Conservation (phyloP, 2,888 invertebrate species). For the Athetis lepigone region DNA sequence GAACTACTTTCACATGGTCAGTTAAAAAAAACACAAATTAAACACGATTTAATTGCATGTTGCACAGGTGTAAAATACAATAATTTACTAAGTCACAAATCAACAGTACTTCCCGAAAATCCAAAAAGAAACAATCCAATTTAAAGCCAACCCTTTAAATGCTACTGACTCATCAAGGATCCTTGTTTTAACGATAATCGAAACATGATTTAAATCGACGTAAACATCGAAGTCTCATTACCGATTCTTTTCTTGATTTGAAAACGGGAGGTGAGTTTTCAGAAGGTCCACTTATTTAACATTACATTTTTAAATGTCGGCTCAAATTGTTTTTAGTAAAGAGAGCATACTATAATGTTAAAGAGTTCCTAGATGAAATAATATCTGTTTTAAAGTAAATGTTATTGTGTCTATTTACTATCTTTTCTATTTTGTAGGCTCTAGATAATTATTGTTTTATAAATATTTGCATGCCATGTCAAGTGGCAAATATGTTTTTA, state of each 20-base stretch:
- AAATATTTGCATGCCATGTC: too few species aligned
- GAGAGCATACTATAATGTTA: too few species aligned
- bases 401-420: too few species aligned
- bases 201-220: slow-evolving; percentile 58
- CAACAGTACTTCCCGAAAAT: slow-evolving; percentile 54
- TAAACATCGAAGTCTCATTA: slow-evolving; percentile 52
- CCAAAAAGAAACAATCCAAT: slow-evolving; percentile 58
- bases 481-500: too few species aligned
- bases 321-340: too few species aligned
- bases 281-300: slow-evolving; percentile 39
- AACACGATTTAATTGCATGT: slow-evolving; percentile 34
- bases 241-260: slow-evolving; percentile 44
- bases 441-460: too few species aligned
- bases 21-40: slow-evolving; percentile 17
- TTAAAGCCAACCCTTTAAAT: slow-evolving; percentile 43
- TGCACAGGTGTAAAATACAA: slow-evolving; percentile 45
- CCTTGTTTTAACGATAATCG: slow-evolving; percentile 57
- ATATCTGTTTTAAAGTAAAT: too few species aligned
- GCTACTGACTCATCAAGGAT: slow-evolving; percentile 48
- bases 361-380: too few species aligned
- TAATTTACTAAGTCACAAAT: slow-evolving; percentile 55
- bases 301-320: too few species aligned
- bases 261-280: neutral
- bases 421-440: too few species aligned
- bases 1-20: slow-evolving; percentile 13